Evolutionary conservation across 2,888 invertebrate genomes (phyloP).

Genomic region (Sericinus montela): DNA sequence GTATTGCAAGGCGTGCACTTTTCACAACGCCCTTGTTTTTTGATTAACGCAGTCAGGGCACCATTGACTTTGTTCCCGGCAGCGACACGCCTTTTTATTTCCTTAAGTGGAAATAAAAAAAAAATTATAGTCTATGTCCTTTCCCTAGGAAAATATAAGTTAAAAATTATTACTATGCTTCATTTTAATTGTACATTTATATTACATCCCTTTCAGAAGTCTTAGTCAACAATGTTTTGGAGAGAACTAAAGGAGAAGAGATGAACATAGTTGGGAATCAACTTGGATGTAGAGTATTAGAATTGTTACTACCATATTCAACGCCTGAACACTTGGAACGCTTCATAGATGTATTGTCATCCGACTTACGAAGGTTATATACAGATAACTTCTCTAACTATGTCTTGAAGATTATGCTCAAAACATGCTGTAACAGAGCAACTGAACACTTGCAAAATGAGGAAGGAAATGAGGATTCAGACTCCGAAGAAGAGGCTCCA

Average conservation of each 20-base stretch:
- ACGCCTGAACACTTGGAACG: slow-evolving; percentile 81
- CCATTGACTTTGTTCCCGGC: no score
- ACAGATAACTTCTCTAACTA: slow-evolving; percentile 89
- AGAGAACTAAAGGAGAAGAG: slow-evolving; percentile 84
- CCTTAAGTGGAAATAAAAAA: no score
- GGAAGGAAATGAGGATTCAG: slow-evolving; percentile 22
- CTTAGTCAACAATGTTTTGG: slow-evolving; percentile 87
- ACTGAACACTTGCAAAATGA: slow-evolving; percentile 49
- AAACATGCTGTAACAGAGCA: slow-evolving; percentile 75
- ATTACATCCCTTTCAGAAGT: slow-evolving; percentile 62
- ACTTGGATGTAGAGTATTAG: slow-evolving; percentile 87
- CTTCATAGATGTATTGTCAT: slow-evolving; percentile 81
- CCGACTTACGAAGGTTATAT: slow-evolving; percentile 84
- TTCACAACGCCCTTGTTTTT: no score
- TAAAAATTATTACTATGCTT: no score
- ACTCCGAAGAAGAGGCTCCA: slow-evolving; percentile 39
- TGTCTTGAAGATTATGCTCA: slow-evolving; percentile 85
- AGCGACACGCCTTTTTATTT: no score
- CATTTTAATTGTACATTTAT: no score
- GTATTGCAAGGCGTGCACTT: no score
- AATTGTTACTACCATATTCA: slow-evolving; percentile 85
- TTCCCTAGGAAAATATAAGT: no score
- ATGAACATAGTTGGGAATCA: slow-evolving; percentile 87
- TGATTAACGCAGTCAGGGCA: no score
- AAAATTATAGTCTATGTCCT: no score